Percentiles rank a stretch among this genome's conserved stretches.
These are phyloP conservation scores for Pelecanoides urinatrix DNA, from an alignment of 2,113 vertebrate genomes.

Conservation along the genomic window DNA sequence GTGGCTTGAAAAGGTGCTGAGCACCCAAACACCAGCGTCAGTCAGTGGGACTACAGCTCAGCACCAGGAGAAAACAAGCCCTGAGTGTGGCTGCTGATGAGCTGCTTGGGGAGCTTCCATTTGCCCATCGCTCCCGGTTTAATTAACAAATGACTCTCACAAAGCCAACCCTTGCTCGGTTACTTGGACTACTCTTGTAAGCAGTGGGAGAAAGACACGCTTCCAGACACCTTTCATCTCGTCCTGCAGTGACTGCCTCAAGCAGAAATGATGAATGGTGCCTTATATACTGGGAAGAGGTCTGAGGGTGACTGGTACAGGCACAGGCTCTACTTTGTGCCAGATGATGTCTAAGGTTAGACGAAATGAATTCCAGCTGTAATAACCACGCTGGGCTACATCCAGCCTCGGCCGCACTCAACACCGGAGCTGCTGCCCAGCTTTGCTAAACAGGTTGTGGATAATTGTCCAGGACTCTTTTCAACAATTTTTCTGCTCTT, in stretches of 20 bases:
- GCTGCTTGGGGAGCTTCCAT: neutral
- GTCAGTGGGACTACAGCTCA: neutral
- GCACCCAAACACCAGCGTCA: neutral
- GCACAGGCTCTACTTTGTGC: neutral
- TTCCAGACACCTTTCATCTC: neutral
- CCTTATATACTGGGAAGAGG: too few relatives aligned
- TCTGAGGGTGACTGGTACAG: neutral
- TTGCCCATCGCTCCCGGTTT: neutral
- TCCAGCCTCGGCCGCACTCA: fast-evolving
- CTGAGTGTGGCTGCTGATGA: neutral
- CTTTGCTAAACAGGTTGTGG: neutral
- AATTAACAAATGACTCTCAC: neutral
- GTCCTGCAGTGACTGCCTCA: neutral
- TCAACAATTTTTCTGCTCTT: neutral
- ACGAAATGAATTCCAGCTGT: neutral
- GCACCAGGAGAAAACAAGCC: neutral
- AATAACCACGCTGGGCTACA: neutral
- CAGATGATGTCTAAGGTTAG: neutral
- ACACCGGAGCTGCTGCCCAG: neutral
- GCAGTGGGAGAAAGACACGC: neutral
- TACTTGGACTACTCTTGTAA: neutral
- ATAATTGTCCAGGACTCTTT: neutral
- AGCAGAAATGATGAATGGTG: neutral
- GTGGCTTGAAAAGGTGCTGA: neutral
- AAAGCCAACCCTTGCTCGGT: fast-evolving